These are phyloP conservation scores for Pelodiscus sinensis DNA, from an alignment of 2,113 vertebrate species.

Conservation along the genomic window DNA sequence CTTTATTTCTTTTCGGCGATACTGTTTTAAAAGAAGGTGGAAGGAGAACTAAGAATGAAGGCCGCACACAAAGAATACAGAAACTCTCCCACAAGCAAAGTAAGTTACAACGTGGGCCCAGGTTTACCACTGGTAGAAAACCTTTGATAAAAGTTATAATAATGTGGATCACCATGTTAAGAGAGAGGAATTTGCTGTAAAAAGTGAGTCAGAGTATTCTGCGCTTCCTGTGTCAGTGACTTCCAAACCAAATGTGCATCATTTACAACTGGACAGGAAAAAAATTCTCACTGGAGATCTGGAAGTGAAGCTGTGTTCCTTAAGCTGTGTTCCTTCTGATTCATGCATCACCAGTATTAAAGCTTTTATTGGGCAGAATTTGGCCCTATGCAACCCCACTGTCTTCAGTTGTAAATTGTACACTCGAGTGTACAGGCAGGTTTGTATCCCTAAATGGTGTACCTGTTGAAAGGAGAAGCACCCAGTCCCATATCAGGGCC, in stretches of 20 bases:
- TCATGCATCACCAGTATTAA: background rate
- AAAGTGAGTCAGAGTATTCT: fast-evolving
- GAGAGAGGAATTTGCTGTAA: background rate
- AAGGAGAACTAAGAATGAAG: background rate
- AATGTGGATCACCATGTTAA: background rate
- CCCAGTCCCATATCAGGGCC: background rate
- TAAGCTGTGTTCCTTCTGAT: background rate
- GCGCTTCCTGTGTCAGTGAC: fast-evolving
- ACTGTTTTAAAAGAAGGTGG: background rate
- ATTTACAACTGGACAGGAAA: background rate
- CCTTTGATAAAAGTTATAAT: background rate
- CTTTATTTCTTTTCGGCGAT: background rate
- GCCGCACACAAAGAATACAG: background rate
- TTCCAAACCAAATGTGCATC: background rate
- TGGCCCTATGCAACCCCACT: background rate
- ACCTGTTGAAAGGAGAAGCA: background rate
- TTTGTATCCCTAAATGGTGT: background rate
- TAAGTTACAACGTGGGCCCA: background rate
- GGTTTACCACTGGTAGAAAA: slow-evolving; percentile 23
- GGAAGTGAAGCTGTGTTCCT: background rate
- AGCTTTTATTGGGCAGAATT: fast-evolving
- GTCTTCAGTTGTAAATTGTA: background rate
- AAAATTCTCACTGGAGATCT: background rate
- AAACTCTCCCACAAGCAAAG: slow-evolving; percentile 14
- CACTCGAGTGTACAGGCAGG: background rate